Evolutionary conservation across 2,888 invertebrate genomes (phyloP).

Genomic region (Cabera pusaria): DNA sequence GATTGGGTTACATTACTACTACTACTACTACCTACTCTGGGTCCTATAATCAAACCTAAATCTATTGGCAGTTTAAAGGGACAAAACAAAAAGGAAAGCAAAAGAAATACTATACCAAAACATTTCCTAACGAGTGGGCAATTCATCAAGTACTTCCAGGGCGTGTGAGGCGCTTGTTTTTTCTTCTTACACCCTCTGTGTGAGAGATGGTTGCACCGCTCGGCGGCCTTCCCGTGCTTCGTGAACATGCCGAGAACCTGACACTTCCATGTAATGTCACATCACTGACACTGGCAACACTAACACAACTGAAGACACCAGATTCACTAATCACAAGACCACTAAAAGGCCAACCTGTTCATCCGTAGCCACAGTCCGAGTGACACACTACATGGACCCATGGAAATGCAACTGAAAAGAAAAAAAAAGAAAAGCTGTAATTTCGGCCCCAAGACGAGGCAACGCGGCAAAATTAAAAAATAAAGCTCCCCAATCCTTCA

Average conservation of each 20-base stretch:
- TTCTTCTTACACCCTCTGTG: conserved; percentile 79
- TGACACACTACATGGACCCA: conserved; percentile 63
- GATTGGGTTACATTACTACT: too few species aligned
- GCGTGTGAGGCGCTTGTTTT: conserved; percentile 77
- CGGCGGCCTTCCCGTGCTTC: conserved; percentile 76
- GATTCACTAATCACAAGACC: conserved; percentile 67
- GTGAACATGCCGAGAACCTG: conserved; percentile 78
- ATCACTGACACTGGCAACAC: conserved; percentile 62
- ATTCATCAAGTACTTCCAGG: conserved; percentile 84
- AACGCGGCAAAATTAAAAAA: conserved; percentile 40
- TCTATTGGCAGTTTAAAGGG: too few species aligned
- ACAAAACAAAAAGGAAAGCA: conserved; percentile 12
- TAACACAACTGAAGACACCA: conserved; percentile 45
- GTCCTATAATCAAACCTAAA: too few species aligned
- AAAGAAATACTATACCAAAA: conserved; percentile 78
- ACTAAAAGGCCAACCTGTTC: conserved; percentile 57
- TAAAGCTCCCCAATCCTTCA: conserved; percentile 1
- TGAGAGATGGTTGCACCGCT: conserved; percentile 73
- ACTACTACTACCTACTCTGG: too few species aligned
- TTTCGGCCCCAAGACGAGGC: conserved; percentile 39
- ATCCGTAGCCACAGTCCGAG: conserved; percentile 68
- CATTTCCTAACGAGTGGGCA: conserved; percentile 84
- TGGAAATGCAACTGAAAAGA: conserved; percentile 78
- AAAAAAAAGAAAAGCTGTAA: conserved; percentile 74
- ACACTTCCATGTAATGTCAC: conserved; percentile 78